Evolutionary conservation across 2,797 vertebrate genomes (phyloP).

Genomic region (Aldrovandia affinis): DNA sequence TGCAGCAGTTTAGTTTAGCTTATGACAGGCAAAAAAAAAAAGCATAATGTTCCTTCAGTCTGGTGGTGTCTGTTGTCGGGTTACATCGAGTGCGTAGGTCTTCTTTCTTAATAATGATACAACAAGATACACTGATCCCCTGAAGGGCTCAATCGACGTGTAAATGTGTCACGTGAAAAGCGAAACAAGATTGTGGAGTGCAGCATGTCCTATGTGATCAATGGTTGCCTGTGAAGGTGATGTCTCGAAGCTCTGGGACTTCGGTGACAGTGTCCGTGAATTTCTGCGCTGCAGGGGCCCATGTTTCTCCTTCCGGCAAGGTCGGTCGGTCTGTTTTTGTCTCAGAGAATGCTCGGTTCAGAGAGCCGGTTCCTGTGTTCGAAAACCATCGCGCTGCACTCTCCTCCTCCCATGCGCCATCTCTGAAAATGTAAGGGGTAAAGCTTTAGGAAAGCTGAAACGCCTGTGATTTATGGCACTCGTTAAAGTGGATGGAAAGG

Average conservation of each 20-base stretch:
- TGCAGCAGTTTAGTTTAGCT: neutral
- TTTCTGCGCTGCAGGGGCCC: neutral
- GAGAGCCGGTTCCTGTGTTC: neutral
- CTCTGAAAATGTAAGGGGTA: neutral
- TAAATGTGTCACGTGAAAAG: too few species aligned
- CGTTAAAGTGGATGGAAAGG: neutral
- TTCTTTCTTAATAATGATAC: neutral
- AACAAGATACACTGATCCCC: too few species aligned
- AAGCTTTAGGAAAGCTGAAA: neutral
- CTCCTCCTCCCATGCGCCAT: neutral
- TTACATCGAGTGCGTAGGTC: neutral
- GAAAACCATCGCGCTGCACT: neutral
- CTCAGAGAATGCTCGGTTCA: neutral
- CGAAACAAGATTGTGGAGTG: neutral
- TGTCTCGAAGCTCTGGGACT: neutral
- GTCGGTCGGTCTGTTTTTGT: neutral
- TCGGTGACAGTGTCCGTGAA: neutral
- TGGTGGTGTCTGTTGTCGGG: neutral
- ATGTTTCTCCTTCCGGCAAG: neutral
- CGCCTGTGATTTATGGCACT: conserved; percentile 9
- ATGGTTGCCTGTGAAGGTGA: neutral
- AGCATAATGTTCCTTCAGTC: neutral
- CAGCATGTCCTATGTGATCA: neutral
- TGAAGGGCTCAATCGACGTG: neutral
- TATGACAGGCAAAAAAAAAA: neutral